Evolutionary conservation across 1,140 invertebrate genomes (phyloP), one percentile per base, ranked within the genome.

Genomic region (Phocides pigmalion): DNA sequence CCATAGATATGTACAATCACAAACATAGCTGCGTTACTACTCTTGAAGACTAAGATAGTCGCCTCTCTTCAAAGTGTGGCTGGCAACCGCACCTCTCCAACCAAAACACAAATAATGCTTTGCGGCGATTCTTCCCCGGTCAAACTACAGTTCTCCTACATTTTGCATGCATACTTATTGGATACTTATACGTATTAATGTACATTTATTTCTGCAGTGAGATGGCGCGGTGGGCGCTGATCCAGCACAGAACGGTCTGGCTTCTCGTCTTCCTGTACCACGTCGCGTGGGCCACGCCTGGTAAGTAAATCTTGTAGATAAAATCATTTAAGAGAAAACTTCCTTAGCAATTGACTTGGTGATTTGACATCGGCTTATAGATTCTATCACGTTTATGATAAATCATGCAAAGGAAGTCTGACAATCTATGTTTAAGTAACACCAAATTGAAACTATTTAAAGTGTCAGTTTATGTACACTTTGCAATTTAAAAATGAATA

Each of bases 201-300:
- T 50, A 42, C 51, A 0, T 19, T n/a, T 0, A 35, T 76, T 87
- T 67, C 86, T 86, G 37, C 80, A 90, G 87, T 88, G 87, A 90
- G 82, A 90, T 90, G 87, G 80, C 84, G 84, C 87, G 82, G 79
- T 76, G 85, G 81, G 82, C 85, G 81, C 84, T 82, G 58, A 72
- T 77, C 68, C 81, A 79, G 79, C 81, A 85, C 76, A 81, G 81
- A 64, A 76, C 77, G 42, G 71, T 83, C 44, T 86, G 82, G 78
- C 64, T 90, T 62, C 72, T 88, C 15, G 66, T 87, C 22, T 79
- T 67, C 72, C 66, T 84, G 17, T 66, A 88, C 47, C 79, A 81
- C 19, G 65, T 65, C 68, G 77, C 74, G 53, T 67, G 67, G 64
- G 74, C 80, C 47, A 87, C 87, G 65, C 84, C 85, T 74, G 87